Percentiles rank a stretch among this genome's conserved stretches.
These are phyloP conservation scores for Saguinus midas DNA, from an alignment of 2,113 vertebrate species.

Conservation along the genomic window DNA sequence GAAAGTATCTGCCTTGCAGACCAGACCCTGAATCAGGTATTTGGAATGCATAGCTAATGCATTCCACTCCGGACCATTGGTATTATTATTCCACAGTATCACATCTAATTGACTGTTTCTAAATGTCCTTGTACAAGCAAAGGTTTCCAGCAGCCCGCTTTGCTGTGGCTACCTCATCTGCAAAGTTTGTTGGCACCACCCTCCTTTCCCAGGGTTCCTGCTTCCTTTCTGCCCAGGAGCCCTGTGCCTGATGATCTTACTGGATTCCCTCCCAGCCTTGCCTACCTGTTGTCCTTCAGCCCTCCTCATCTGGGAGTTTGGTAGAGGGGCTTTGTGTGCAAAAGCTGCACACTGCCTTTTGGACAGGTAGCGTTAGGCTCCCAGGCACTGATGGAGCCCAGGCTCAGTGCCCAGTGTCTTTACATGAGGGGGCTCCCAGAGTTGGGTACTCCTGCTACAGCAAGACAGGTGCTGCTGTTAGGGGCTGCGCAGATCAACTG, in stretches of 20 bases:
- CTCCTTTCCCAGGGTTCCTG: not conserved
- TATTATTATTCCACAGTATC: conserved; percentile 82
- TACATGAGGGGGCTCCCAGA: not conserved
- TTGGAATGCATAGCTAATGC: conserved; percentile 86
- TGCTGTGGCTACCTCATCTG: not conserved
- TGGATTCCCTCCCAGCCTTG: not conserved
- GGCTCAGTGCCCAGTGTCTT: not conserved
- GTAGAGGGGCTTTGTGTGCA: not conserved
- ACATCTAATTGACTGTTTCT: conserved; percentile 83
- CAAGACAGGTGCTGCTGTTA: not conserved
- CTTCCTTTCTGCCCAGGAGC: not conserved
- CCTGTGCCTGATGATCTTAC: not conserved
- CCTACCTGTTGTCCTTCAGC: not conserved
- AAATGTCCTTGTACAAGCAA: conserved; percentile 78
- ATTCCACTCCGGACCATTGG: conserved; percentile 80
- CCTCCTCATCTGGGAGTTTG: not conserved
- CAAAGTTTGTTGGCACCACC: not conserved
- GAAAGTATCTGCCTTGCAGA: conserved; percentile 66
- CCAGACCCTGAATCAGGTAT: conserved; percentile 69
- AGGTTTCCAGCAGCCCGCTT: conserved; percentile 78
- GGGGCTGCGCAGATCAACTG: not conserved
- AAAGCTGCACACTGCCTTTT: not conserved
- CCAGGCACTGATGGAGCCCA: not conserved
- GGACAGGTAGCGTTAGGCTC: not conserved
- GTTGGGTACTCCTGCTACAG: not conserved